phyloP scores from a whole-genome alignment of 2,113 vertebrate genomes.

The Burhinus bistriatus region DNA sequence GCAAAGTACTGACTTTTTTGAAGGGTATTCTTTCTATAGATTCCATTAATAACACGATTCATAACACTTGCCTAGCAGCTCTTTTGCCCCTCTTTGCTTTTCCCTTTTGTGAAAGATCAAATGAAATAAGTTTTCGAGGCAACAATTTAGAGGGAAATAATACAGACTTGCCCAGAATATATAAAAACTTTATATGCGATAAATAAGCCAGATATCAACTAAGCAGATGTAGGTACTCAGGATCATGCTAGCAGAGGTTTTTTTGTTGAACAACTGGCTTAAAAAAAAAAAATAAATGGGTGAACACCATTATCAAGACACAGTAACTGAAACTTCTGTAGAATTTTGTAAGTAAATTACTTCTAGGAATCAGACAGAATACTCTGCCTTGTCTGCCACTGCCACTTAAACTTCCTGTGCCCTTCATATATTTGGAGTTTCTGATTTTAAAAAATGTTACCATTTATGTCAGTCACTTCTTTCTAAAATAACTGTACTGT shows the following conservation, averaged over 20 bases:
- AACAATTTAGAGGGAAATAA: neutral
- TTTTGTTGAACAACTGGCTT: neutral
- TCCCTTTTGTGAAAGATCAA: neutral
- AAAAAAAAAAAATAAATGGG: neutral
- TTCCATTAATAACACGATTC: neutral
- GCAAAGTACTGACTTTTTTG: neutral
- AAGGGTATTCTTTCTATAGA: neutral
- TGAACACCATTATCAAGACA: neutral
- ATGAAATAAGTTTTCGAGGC: neutral
- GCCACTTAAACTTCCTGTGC: neutral
- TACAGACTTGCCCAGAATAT: neutral
- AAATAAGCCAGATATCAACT: neutral
- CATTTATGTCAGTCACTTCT: neutral
- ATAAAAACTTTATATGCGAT: neutral
- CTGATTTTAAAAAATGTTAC: neutral
- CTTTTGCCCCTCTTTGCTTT: neutral
- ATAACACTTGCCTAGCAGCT: no score
- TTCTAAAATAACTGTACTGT: neutral
- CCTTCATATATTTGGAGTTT: neutral
- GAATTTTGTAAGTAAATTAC: neutral
- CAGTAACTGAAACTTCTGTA: neutral
- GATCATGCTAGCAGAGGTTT: neutral
- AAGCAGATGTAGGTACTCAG: neutral
- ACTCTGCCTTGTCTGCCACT: neutral
- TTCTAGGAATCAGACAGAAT: neutral